Evolutionary conservation across 2,888 invertebrate genomes (phyloP).

Genomic region (Cyclophora punctaria): DNA sequence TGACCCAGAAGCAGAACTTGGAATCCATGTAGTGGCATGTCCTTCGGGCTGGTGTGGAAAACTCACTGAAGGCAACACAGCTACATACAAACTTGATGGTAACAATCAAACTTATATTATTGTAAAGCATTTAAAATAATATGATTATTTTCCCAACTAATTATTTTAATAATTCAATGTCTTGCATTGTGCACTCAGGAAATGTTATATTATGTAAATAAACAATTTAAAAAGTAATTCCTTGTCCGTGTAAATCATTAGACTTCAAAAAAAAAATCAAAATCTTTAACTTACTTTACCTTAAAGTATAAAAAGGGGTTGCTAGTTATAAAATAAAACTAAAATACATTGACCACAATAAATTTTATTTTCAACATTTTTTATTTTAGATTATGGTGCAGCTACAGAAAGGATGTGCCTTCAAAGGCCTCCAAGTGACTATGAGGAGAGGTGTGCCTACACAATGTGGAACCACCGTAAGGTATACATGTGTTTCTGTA

Average conservation of each 20-base stretch:
- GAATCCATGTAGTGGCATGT: constrained; percentile 85
- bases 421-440: constrained; percentile 90
- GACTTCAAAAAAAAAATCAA: too few relatives aligned
- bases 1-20: constrained; percentile 80
- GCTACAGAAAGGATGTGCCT: constrained; percentile 92
- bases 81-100: constrained; percentile 87
- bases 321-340: too few relatives aligned
- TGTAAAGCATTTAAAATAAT: too few relatives aligned
- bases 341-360: too few relatives aligned
- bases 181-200: neutral
- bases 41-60: constrained; percentile 96
- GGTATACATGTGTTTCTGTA: constrained; percentile 93
- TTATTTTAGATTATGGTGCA: constrained; percentile 83
- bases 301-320: too few relatives aligned
- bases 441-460: constrained; percentile 91
- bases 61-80: constrained; percentile 84
- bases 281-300: too few relatives aligned
- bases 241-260: too few relatives aligned
- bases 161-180: neutral
- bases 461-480: constrained; percentile 87
- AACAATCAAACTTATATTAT: constrained; percentile 7
- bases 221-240: too few relatives aligned
- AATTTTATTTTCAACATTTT: neutral
- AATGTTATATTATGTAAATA: neutral
- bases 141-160: constrained; percentile 10